A percentile compares a stretch with the other conserved stretches of the same genome.
These are phyloP conservation scores for Baryphthengus martii DNA, from an alignment of 2,113 vertebrate genomes.

Conservation along the genomic window DNA sequence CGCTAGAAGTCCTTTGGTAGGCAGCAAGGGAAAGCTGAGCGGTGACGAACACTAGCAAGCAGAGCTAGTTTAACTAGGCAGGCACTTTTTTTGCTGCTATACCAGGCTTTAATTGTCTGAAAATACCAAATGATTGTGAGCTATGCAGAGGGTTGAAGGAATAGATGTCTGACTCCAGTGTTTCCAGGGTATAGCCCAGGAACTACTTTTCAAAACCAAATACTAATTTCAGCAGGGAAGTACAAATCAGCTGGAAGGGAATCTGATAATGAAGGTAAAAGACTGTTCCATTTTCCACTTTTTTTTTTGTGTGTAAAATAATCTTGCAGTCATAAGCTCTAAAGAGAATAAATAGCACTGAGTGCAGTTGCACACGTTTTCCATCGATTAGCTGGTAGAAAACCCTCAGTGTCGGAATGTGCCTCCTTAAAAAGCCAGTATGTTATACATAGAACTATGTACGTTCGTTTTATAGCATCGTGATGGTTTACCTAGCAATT, in stretches of 20 bases:
- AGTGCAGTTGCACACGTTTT: not conserved
- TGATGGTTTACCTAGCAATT: not conserved
- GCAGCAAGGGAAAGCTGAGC: not conserved
- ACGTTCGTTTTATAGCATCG: conserved; percentile 14
- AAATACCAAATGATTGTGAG: not conserved
- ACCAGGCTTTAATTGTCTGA: not conserved
- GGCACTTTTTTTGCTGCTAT: not conserved
- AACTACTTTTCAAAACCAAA: not conserved
- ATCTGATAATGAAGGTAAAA: not conserved
- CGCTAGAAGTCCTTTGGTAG: not conserved
- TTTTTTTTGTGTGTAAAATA: not conserved
- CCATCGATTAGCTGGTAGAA: not conserved
- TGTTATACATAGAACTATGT: not conserved
- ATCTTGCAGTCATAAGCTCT: not conserved
- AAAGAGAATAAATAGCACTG: not conserved
- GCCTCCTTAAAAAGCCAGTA: not conserved
- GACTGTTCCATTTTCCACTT: not conserved
- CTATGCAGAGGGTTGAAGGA: not conserved
- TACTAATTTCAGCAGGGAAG: not conserved
- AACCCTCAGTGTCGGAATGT: not conserved
- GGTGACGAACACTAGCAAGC: not conserved
- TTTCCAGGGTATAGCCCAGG: not conserved
- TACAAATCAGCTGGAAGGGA: not conserved
- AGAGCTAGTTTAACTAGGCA: not conserved
- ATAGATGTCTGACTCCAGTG: not conserved